phyloP scores from a whole-genome alignment of 2,113 vertebrate species.

The Cisticola juncidis region DNA sequence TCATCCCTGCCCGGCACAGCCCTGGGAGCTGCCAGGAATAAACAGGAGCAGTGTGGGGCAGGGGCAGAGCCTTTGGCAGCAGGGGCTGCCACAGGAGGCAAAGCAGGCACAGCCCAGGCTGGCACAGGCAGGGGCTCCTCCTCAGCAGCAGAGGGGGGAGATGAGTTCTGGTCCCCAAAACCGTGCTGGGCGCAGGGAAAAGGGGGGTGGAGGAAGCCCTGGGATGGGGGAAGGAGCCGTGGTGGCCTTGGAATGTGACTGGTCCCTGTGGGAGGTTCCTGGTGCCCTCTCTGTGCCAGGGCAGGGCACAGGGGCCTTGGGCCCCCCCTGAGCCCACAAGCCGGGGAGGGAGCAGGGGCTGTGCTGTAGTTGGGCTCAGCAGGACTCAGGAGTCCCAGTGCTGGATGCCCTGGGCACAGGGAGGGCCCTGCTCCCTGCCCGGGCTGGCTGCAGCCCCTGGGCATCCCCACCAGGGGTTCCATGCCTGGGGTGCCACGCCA shows the following conservation, averaged over 20 bases:
- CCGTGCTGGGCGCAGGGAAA: not conserved
- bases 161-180: not conserved
- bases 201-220: not conserved
- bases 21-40: not conserved
- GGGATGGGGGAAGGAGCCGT: accelerated
- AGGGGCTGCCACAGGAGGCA: not conserved
- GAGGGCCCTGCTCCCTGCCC: not conserved
- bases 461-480: accelerated
- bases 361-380: not conserved
- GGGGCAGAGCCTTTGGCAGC: no score
- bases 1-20: not conserved
- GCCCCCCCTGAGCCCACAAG: not conserved
- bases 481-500: not conserved
- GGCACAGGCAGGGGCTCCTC: not conserved
- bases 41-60: not conserved
- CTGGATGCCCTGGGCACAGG: not conserved
- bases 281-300: not conserved
- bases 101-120: not conserved
- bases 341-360: not conserved
- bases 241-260: not conserved
- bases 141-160: accelerated
- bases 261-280: not conserved
- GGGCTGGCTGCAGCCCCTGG: not conserved
- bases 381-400: not conserved
- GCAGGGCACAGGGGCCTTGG: not conserved